Conservation (phyloP, 2,888 invertebrate genomes). For the Plagodis pulveraria region DNA sequence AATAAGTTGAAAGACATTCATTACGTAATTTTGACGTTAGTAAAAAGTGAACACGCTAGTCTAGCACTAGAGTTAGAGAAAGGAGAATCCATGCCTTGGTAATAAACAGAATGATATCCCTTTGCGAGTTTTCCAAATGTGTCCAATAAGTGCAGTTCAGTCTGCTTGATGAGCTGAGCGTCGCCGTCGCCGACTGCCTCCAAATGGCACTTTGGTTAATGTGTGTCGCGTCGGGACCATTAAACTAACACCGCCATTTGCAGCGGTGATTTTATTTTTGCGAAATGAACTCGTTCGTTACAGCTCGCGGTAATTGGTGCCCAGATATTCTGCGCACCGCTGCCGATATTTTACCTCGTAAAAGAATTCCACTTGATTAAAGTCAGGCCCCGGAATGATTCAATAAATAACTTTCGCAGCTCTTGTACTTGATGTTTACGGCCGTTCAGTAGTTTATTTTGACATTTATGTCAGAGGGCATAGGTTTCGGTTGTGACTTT, state of each 20-base stretch:
- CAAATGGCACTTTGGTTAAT: conserved; percentile 16
- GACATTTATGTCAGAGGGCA: conserved; percentile 12
- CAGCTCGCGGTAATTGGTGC: conserved; percentile 12
- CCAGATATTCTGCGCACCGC: conserved; percentile 15
- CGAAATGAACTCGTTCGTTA: conserved; percentile 14
- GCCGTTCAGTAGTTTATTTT: conserved; percentile 19
- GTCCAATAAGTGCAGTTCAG: conserved; percentile 1
- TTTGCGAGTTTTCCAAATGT: conserved; percentile 4
- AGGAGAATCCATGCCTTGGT: too few species aligned
- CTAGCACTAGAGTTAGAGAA: too few species aligned
- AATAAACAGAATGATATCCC: conserved; percentile 2
- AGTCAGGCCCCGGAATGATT: conserved; percentile 18
- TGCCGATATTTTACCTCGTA: conserved; percentile 7
- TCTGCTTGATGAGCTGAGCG: neutral
- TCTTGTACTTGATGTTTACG: conserved; percentile 17
- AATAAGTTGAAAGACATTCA: too few species aligned
- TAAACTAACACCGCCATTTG: conserved; percentile 19
- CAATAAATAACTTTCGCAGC: conserved; percentile 24
- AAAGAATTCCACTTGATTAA: conserved; percentile 19
- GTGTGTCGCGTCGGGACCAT: conserved; percentile 13
- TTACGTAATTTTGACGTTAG: too few species aligned
- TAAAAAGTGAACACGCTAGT: too few species aligned
- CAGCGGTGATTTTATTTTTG: conserved; percentile 9
- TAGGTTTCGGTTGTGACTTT: conserved; percentile 1
- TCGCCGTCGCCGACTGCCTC: neutral